Base-by-base conservation (phyloP, 2,797 vertebrate genomes). In the Craterocephalus amniculus region DNA sequence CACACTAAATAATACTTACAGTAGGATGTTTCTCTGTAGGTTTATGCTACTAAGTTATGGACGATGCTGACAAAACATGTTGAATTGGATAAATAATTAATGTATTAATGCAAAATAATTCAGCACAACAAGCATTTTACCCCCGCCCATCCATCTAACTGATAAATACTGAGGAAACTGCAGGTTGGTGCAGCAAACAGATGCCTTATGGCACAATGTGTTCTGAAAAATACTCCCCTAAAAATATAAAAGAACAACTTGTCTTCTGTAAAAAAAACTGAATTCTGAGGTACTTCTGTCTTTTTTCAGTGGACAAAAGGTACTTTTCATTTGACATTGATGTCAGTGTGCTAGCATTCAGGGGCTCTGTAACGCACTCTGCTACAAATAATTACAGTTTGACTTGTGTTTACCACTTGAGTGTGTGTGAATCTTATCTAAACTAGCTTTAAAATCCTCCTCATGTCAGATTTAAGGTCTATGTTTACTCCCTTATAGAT, bases 31-130 rank as follows among this genome's bases (percentile, higher is more conserved):
- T 52, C 20, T 31, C 38, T 52, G 10, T 26, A 67, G 35, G 10
- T n/a, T n/a, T n/a, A n/a, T n/a, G n/a, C n/a, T 4, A 31, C 40
- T 29, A 22, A 52, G 20, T 14, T 55, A 16, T 11, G 27, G 1
- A 56, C 26, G 26, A 43, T 13, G n/a, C 31, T 48, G 57, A 32
- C 52, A 32, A 27, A 55, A 63, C n/a, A 14, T 9, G 36, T 70
- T 60, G 1, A 69, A 36, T 29, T 32, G 14, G n/a, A 64, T 76
- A 65, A 64, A 58, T 67, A 3, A 58, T 64, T 34, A 36, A 63
- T 9, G 31, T 16, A 76, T 74, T 40, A 48, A 60, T 80, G 63
- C 55, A 74, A 69, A 79, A 56, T 63, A 45, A 70, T 60, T 70
- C 55, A 26, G 38, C 22, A 14, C 12, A 3, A 1, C 4, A 0